Base-by-base conservation (phyloP, 2,888 invertebrate genomes). In the Stegana nigrithorax region DNA sequence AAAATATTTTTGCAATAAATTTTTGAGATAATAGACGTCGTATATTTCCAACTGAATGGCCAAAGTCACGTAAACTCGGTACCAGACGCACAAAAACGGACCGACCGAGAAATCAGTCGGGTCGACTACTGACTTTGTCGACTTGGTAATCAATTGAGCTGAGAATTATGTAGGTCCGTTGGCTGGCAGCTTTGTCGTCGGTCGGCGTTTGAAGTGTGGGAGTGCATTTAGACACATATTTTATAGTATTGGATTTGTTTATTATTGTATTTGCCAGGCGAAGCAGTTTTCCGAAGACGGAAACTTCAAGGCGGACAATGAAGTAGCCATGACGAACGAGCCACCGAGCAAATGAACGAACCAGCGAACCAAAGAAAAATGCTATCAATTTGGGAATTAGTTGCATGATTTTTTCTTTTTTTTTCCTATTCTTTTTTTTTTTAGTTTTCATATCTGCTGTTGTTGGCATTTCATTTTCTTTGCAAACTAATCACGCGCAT, bases 81-180 rank as follows among this genome's bases (percentile, higher is more conserved):
- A 58, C 5, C 8, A 6, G n/a, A 4, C 12, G 8, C 50, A 64
- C 8, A 57, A 56, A 55, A 47, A 65, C 68, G 63, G 60, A 68
- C 60, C 66, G 59, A 25, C n/a, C 57, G 55, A 36, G n/a, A n/a
- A n/a, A n/a, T n/a, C n/a, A n/a, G n/a, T n/a, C n/a, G n/a, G n/a
- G n/a, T n/a, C n/a, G n/a, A n/a, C n/a, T n/a, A n/a, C n/a, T n/a
- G n/a, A 45, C 64, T n/a, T n/a, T n/a, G n/a, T n/a, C n/a, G n/a
- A n/a, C 58, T 58, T 61, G 58, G 64, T 66, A 78, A 78, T 78
- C 78, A 75, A 75, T 73, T 72, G 77, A 71, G 69, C 58, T 19
- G 29, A 71, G 66, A 72, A 72, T 76, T 76, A 72, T 72, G 76
- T 53, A n/a, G n/a, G n/a, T n/a, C n/a, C n/a, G n/a, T n/a, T n/a